Conservation (phyloP, 2,797 vertebrate species). For the Semaprochilodus insignis region DNA sequence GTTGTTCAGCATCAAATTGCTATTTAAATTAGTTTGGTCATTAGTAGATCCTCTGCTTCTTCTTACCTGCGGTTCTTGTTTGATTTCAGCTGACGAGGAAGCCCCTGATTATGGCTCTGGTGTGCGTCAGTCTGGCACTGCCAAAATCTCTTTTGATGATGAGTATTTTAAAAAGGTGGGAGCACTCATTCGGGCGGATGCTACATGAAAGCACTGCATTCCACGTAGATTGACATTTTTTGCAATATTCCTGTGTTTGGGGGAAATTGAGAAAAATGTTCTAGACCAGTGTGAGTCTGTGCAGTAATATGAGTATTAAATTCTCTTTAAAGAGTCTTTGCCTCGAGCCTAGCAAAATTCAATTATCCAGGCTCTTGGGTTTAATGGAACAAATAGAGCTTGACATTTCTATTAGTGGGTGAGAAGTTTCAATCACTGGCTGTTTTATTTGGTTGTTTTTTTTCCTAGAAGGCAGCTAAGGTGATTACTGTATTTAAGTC, state of each 20-base stretch:
- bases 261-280: neutral
- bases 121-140: constrained; percentile 96
- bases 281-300: neutral
- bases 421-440: constrained; percentile 2
- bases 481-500: constrained; percentile 47
- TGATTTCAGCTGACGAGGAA: constrained; percentile 91
- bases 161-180: constrained; percentile 95
- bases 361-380: neutral
- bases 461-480: neutral
- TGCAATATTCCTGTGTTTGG: neutral
- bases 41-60: neutral
- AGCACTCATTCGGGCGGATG: neutral
- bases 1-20: neutral
- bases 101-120: constrained; percentile 98
- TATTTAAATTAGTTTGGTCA: constrained; percentile 36
- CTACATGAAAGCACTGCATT: neutral
- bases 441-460: constrained; percentile 7
- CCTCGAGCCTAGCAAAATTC: neutral
- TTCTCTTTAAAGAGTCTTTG: neutral
- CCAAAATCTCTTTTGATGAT: constrained; percentile 98
- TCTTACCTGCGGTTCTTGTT: constrained; percentile 46
- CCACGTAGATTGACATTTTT: neutral
- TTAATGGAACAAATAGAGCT: constrained; percentile 9
- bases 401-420: constrained; percentile 26
- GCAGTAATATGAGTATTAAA: neutral